Conservation (phyloP, 2,888 invertebrate species). For the Scaptomyza reducta region DNA sequence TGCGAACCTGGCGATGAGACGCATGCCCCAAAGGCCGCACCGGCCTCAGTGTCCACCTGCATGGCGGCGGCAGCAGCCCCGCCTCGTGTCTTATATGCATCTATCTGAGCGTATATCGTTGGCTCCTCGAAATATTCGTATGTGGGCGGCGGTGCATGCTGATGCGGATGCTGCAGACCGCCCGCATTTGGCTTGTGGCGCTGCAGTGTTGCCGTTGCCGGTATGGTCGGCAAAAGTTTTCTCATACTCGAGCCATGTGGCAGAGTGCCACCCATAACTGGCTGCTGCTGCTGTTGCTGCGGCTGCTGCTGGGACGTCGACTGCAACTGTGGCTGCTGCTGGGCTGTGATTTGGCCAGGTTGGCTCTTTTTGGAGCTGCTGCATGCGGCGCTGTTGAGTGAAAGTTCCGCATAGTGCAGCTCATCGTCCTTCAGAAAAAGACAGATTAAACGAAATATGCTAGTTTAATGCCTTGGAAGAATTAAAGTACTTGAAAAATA, state of each 20-base stretch:
- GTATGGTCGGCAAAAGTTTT: conserved; percentile 80
- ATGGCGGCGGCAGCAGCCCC: conserved; percentile 60
- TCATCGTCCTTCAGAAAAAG: conserved; percentile 79
- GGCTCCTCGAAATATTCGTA: conserved; percentile 87
- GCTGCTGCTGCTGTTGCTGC: conserved; percentile 43
- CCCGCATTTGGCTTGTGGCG: conserved; percentile 80
- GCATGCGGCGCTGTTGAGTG: conserved; percentile 69
- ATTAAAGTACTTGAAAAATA: too few species aligned
- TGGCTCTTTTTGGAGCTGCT: conserved; percentile 60
- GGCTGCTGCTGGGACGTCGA: conserved; percentile 26
- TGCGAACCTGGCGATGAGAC: conserved; percentile 84
- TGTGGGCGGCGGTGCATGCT: conserved; percentile 80
- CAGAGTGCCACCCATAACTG: conserved; percentile 70
- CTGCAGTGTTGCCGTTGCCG: conserved; percentile 81
- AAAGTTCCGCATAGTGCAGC: conserved; percentile 84
- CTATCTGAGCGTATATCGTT: conserved; percentile 90
- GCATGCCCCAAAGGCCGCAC: conserved; percentile 83
- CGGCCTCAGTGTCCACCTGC: conserved; percentile 63
- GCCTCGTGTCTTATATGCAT: conserved; percentile 86
- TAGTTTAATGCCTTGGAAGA: too few species aligned
- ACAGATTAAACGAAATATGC: background rate
- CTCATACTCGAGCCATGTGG: conserved; percentile 81
- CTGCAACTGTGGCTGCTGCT: conserved; percentile 41
- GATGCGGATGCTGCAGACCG: conserved; percentile 71
- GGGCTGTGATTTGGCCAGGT: conserved; percentile 22